These are phyloP conservation scores for Reinhardtius hippoglossoides DNA, from an alignment of 2,113 vertebrate species.

Conservation along the genomic window DNA sequence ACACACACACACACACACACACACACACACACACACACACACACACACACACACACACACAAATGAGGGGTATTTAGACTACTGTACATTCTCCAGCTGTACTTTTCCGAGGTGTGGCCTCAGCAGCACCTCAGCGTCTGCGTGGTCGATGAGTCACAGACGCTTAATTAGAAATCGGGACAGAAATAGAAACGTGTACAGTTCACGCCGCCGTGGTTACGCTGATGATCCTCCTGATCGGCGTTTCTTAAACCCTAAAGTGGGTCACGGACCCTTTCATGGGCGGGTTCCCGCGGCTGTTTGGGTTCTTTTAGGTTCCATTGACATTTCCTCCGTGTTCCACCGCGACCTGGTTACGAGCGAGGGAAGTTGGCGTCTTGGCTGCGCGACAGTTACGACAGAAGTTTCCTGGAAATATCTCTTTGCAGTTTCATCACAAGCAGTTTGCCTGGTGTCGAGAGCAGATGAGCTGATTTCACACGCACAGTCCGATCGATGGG, in stretches of 20 bases:
- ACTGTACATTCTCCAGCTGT: conserved; percentile 15
- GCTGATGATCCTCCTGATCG: conserved; percentile 15
- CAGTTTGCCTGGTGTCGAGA: too few species aligned
- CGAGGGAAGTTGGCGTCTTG: background rate
- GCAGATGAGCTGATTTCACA: too few species aligned
- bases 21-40: background rate
- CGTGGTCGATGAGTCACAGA: too few species aligned
- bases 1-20: background rate
- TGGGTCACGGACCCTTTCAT: background rate
- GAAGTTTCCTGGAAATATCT: background rate
- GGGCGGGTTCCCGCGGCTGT: too few species aligned
- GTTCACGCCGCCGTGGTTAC: background rate
- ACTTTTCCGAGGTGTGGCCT: conserved; percentile 59
- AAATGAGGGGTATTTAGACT: background rate
- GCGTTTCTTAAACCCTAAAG: too few species aligned
- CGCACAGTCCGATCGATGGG: too few species aligned
- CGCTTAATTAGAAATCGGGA: conserved; percentile 33
- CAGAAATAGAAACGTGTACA: conserved; percentile 34
- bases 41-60: background rate
- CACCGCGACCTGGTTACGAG: background rate
- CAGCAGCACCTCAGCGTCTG: conserved; percentile 11
- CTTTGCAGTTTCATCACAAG: background rate
- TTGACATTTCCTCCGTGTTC: background rate
- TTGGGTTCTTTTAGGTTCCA: too few species aligned
- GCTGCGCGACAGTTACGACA: too few species aligned